phyloP scores from a whole-genome alignment of 2,797 vertebrate genomes.

The Halcyon leucocephala region DNA sequence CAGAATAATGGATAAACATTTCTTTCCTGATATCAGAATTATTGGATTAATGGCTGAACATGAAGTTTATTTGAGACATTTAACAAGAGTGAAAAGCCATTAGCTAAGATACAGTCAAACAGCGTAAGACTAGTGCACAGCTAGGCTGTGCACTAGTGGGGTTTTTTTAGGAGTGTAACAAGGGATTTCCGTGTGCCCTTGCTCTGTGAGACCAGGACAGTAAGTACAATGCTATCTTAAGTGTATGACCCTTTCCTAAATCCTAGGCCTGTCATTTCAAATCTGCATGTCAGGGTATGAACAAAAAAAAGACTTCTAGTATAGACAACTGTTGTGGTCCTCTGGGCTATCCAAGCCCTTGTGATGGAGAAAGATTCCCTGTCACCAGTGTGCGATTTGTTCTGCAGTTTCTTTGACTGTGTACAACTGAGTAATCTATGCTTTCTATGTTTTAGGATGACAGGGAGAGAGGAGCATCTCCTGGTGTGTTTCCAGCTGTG shows the following conservation, averaged over 20 bases:
- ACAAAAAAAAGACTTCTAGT: not conserved
- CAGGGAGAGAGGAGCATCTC: not conserved
- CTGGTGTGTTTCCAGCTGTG: not conserved
- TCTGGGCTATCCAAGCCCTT: not conserved
- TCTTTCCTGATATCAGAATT: not conserved
- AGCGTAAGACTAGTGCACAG: not conserved
- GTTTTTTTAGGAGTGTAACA: not conserved
- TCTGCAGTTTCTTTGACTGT: not conserved
- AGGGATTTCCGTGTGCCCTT: not conserved
- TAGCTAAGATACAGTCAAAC: not conserved
- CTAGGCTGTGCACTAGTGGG: too few relatives aligned
- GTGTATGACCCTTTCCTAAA: not conserved
- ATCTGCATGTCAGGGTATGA: not conserved
- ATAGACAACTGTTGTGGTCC: not conserved
- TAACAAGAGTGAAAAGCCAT: not conserved
- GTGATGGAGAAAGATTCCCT: not conserved
- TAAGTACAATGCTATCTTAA: rapidly evolving
- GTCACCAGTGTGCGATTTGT: not conserved
- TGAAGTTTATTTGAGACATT: not conserved
- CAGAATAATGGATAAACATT: not conserved
- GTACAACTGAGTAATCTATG: not conserved
- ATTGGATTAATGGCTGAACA: not conserved
- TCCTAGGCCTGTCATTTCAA: not conserved
- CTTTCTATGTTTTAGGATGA: not conserved
- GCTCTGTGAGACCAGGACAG: not conserved